Evolutionary conservation across 92 coral and sea anemone species (phyloP).

Genomic region (Zoanthus sociatus): DNA sequence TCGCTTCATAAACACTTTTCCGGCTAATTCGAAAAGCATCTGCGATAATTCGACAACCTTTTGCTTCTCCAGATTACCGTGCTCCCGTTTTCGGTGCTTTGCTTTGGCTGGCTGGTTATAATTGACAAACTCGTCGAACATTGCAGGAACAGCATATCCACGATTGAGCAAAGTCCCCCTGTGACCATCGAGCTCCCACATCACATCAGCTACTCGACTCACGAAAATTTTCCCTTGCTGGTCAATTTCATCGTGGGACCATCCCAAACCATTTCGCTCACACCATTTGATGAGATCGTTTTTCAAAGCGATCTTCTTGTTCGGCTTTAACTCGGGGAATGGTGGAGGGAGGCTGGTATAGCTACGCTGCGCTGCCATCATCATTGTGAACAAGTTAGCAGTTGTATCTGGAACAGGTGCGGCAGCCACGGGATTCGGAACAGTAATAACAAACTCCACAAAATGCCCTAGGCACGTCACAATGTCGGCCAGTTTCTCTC

Average conservation of each 20-base stretch:
- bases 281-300: conserved; percentile 43
- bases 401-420: conserved; percentile 20
- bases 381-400: conserved; percentile 13
- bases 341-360: conserved; percentile 37
- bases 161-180: conserved; percentile 53
- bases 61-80: conserved; percentile 60
- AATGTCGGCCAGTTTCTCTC: conserved; percentile 9
- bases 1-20: conserved; percentile 62
- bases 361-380: conserved; percentile 26
- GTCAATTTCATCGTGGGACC: conserved; percentile 50
- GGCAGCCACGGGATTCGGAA: conserved; percentile 12
- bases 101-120: conserved; percentile 53
- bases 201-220: conserved; percentile 46
- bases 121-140: conserved; percentile 57
- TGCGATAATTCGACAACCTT: conserved; percentile 57
- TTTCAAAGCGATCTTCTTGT: conserved; percentile 44
- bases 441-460: conserved; percentile 29
- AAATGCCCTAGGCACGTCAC: conserved; percentile 34
- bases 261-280: conserved; percentile 46
- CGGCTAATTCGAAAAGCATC: conserved; percentile 59
- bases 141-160: conserved; percentile 53
- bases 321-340: conserved; percentile 42
- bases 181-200: conserved; percentile 68
- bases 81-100: conserved; percentile 62
- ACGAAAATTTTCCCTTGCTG: conserved; percentile 53